Conservation (phyloP, 92 coral and sea anemone species). For the Parazoanthus swiftii region DNA sequence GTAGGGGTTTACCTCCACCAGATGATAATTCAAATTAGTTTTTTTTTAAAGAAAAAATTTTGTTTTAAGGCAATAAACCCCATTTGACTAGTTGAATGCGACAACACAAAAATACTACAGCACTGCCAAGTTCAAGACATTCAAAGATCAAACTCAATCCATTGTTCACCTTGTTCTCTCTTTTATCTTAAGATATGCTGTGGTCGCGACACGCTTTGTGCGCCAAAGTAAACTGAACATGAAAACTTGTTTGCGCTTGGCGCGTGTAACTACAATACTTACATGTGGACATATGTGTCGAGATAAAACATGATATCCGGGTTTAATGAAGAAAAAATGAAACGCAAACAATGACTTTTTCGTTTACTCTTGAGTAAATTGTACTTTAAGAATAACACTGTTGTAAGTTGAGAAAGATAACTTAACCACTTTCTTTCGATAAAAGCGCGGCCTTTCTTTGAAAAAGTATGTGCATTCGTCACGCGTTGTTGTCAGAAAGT, state of each 20-base stretch:
- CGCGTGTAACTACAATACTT: conserved; percentile 11
- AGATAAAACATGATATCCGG: conserved; percentile 18
- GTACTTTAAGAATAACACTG: not conserved
- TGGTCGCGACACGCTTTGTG: not conserved
- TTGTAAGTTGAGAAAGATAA: not conserved
- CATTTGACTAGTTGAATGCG: not conserved
- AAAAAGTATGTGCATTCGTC: not conserved
- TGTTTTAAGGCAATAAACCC: not conserved
- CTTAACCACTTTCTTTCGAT: not conserved
- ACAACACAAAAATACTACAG: not conserved
- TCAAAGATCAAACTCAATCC: not conserved
- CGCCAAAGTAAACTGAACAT: not conserved
- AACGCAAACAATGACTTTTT: conserved; percentile 16
- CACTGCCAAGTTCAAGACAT: not conserved
- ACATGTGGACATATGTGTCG: conserved; percentile 29
- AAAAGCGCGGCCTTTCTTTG: not conserved
- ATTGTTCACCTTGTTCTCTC: not conserved
- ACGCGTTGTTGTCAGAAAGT: not conserved
- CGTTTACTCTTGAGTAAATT: conserved; percentile 27
- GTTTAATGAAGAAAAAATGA: not conserved
- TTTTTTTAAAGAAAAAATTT: not conserved
- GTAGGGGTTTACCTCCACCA: not conserved
- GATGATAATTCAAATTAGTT: not conserved
- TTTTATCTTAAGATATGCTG: not conserved
- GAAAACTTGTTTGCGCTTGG: conserved; percentile 17